Evolutionary conservation across 2,888 invertebrate genomes (phyloP).

Genomic region (Andricus curvator): DNA sequence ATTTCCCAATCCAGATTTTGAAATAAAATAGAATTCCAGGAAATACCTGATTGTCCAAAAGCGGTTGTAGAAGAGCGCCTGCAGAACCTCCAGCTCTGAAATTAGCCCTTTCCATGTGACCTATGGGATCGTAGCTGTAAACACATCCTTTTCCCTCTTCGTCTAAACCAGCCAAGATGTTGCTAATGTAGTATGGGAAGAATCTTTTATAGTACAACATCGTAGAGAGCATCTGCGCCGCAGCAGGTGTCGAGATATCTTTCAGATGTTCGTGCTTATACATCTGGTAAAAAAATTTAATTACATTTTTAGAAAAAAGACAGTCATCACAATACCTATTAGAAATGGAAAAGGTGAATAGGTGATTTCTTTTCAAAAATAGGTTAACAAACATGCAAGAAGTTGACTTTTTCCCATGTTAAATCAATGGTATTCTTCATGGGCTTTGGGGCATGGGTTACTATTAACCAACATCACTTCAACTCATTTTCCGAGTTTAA

Average conservation of each 20-base stretch:
- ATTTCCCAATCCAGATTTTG: slow-evolving; percentile 11
- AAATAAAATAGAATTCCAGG: slow-evolving; percentile 25
- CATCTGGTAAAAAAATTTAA: slow-evolving; percentile 81
- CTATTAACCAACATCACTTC: too few species aligned
- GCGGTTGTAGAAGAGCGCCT: slow-evolving; percentile 93
- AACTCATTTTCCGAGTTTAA: too few species aligned
- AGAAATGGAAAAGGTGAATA: too few species aligned
- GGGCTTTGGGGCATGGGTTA: too few species aligned
- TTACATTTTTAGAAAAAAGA: too few species aligned
- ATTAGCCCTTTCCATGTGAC: slow-evolving; percentile 91
- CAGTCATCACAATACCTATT: too few species aligned
- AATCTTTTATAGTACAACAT: slow-evolving; percentile 98
- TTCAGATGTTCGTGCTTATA: slow-evolving; percentile 97
- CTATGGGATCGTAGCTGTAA: slow-evolving; percentile 98
- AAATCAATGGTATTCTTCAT: too few species aligned
- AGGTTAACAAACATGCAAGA: too few species aligned
- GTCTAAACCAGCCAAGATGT: slow-evolving; percentile 96
- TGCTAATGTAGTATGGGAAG: slow-evolving; percentile 98
- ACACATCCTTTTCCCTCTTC: slow-evolving; percentile 95
- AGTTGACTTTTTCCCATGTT: too few species aligned
- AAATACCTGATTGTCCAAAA: slow-evolving; percentile 94
- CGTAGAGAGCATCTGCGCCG: slow-evolving; percentile 97
- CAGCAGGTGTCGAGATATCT: slow-evolving; percentile 93
- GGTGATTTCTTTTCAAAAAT: too few species aligned
- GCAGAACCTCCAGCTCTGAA: slow-evolving; percentile 96